phyloP scores from a whole-genome alignment of 2,797 vertebrate genomes.

The Phylloscopus collybita region DNA sequence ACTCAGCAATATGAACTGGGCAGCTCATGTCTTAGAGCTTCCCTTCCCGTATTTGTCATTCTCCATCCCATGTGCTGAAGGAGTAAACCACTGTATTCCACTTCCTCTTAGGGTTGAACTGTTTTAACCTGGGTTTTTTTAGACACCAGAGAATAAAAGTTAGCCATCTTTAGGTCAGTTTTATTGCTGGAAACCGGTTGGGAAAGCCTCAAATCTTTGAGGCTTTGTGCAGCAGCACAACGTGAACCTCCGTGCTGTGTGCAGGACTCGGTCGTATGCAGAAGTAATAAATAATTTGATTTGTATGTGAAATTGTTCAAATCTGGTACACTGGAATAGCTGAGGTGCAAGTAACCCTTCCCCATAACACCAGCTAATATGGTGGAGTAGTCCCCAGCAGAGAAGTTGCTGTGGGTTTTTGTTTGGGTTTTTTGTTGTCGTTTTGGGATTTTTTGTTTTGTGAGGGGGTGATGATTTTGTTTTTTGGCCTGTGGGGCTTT shows the following conservation, averaged over 20 bases:
- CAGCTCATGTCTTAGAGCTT: background rate
- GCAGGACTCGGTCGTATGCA: background rate
- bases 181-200: background rate
- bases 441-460: background rate
- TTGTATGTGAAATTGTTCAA: background rate
- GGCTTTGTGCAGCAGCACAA: background rate
- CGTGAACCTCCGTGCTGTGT: rapidly evolving
- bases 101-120: background rate
- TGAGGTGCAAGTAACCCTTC: background rate
- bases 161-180: background rate
- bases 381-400: background rate
- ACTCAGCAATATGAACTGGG: no score
- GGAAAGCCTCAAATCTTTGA: background rate
- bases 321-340: background rate
- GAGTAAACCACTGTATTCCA: background rate
- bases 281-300: background rate
- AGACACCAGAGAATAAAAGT: background rate
- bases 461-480: rapidly evolving
- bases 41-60: background rate
- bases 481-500: no score
- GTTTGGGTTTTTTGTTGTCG: background rate
- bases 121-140: background rate
- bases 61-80: rapidly evolving
- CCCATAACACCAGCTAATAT: background rate
- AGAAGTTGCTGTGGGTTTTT: background rate